Evolutionary conservation across 1,140 invertebrate genomes (phyloP), one percentile per base, ranked within the genome.

Genomic region (Drosophila lacertosa): DNA sequence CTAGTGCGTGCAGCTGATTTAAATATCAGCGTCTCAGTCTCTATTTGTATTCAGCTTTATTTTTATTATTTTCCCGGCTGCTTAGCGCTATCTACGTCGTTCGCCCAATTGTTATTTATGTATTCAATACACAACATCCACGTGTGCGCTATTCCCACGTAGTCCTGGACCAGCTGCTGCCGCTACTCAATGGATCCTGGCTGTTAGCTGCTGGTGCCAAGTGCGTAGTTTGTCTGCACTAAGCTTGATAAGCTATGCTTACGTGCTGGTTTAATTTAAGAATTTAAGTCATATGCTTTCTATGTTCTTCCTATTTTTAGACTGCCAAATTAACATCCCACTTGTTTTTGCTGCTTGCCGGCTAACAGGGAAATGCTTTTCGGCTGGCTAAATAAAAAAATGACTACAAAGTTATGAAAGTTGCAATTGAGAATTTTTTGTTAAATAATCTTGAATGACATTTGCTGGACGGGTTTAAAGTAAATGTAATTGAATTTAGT

Each of bases 71-170:
- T 37, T 37, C 7, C 29, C 54, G 15, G 9, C 16, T 66, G 15
- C 53, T 18, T 10, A 32, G 6, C 53, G 37, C 29, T 33, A 29
- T 60, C 54, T 42, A 45, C 44, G 69, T 58, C 44, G 18, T 33
- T 33, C 13, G 16, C 13, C 42, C 53, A 77, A 86, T 86, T 86
- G 82, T 68, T 88, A 78, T 88, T 86, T 88, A 86, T 86, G 60
- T 77, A 86, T 81, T 63, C 82, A 71, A 54, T 47, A 59, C 39
- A 42, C 10, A 33, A 40, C 68, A 15, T 39, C 63, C 80, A 78
- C 76, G 67, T 76, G 63, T 53, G 59, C 33, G 15, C 45, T n/a
- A 9, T 37, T 39, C 51, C 13, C 26, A n/a, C 5, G 13, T 26
- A 45, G n/a, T 26, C 42, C 42, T 45, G 18, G 3, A 11, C 11